Conservation (phyloP, 1,140 invertebrate species). For the Dysdera silvatica region DNA sequence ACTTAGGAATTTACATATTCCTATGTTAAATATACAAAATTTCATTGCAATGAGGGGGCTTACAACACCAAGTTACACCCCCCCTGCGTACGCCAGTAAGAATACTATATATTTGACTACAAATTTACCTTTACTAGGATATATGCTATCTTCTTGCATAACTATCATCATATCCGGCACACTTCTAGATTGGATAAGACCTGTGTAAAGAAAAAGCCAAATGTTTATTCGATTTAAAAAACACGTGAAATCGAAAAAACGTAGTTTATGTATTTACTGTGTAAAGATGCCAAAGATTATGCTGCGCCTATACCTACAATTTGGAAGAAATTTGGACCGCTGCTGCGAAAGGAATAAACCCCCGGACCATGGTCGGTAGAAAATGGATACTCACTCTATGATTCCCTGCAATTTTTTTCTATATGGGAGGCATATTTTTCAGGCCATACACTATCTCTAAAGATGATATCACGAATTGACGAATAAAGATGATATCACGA, state of each 20-base stretch:
- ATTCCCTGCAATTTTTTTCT: too few relatives aligned
- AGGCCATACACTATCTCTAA: too few relatives aligned
- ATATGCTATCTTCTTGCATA: constrained; percentile 25
- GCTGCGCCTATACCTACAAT: not conserved
- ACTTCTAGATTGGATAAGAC: constrained; percentile 21
- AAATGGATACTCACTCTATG: not conserved
- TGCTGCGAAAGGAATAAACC: not conserved
- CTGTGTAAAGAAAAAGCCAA: not conserved
- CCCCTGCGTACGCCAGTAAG: too few relatives aligned
- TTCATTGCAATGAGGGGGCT: too few relatives aligned
- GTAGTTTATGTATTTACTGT: not conserved
- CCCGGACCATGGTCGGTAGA: not conserved
- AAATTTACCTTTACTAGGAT: too few relatives aligned
- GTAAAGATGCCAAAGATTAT: not conserved
- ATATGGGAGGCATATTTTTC: too few relatives aligned
- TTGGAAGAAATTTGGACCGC: not conserved
- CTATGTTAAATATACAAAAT: too few relatives aligned
- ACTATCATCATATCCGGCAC: constrained; percentile 27
- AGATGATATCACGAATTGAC: too few relatives aligned
- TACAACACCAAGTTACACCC: too few relatives aligned
- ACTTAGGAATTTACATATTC: too few relatives aligned
- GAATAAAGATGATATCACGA: too few relatives aligned
- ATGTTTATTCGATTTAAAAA: not conserved
- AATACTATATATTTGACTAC: too few relatives aligned
- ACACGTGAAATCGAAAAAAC: not conserved